These are phyloP conservation scores for Hippocampus mohnikei DNA, from an alignment of 2,113 vertebrate species.

Conservation along the genomic window DNA sequence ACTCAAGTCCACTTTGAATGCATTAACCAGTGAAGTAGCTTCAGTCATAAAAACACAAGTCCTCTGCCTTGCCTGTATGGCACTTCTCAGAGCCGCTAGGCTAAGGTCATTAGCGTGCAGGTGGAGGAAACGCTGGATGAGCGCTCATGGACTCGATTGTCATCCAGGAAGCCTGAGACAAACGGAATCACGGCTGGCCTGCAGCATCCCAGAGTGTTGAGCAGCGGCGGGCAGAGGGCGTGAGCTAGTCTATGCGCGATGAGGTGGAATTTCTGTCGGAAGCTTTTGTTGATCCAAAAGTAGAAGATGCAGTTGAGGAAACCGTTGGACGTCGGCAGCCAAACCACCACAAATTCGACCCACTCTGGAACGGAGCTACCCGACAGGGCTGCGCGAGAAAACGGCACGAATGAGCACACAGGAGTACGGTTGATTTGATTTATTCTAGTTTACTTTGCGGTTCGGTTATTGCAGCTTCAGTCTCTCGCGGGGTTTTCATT, in stretches of 20 bases:
- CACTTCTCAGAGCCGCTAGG: slow-evolving; percentile 26
- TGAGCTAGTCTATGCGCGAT: slow-evolving; percentile 58
- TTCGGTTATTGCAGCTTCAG: too few species aligned
- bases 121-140: slow-evolving; percentile 74
- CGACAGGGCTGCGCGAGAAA: slow-evolving; percentile 68
- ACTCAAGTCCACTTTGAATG: neutral
- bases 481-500: too few species aligned
- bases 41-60: slow-evolving; percentile 2
- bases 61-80: neutral
- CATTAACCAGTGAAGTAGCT: slow-evolving; percentile 12
- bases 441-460: too few species aligned
- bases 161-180: slow-evolving; percentile 49
- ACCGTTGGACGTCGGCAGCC: slow-evolving; percentile 81
- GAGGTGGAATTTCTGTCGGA: slow-evolving; percentile 75
- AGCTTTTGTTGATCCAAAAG: slow-evolving; percentile 82
- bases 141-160: slow-evolving; percentile 59
- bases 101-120: slow-evolving; percentile 62
- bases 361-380: slow-evolving; percentile 73
- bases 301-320: slow-evolving; percentile 87
- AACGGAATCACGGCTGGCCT: slow-evolving; percentile 20
- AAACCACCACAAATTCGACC: slow-evolving; percentile 81
- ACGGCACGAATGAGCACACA: slow-evolving; percentile 1
- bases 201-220: slow-evolving; percentile 29
- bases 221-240: slow-evolving; percentile 50
- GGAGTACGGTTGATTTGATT: neutral